Conservation (phyloP, 1,140 invertebrate genomes). For the Nymphalis io region DNA sequence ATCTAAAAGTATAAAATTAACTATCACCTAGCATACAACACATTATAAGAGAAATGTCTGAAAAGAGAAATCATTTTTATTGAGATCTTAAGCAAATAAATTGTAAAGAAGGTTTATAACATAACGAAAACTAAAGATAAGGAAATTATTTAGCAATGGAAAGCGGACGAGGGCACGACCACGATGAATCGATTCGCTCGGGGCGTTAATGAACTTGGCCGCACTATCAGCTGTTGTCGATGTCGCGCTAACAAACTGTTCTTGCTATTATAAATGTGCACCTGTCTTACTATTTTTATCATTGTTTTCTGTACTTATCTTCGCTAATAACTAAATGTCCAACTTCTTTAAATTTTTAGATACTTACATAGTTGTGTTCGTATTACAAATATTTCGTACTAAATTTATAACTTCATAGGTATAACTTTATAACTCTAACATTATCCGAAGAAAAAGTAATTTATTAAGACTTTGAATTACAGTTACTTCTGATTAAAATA, state of each 20-base stretch:
- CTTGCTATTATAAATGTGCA: conserved; percentile 38
- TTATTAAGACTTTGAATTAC: background rate
- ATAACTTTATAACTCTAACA: too few species aligned
- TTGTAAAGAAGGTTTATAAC: conserved; percentile 20
- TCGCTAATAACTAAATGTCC: background rate
- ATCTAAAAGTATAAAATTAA: conserved; percentile 9
- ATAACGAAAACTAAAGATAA: conserved; percentile 44
- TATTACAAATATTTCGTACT: background rate
- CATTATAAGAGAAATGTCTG: conserved; percentile 21
- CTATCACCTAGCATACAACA: conserved; percentile 7
- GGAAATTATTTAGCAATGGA: conserved; percentile 64
- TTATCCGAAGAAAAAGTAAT: too few species aligned
- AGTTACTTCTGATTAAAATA: background rate
- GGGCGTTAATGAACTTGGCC: conserved; percentile 76
- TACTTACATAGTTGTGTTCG: background rate
- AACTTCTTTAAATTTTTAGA: background rate
- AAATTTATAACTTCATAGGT: too few species aligned
- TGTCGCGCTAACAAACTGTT: conserved; percentile 51
- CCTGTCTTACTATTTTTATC: conserved; percentile 45
- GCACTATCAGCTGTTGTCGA: conserved; percentile 63
- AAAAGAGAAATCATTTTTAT: conserved; percentile 30
- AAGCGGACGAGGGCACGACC: conserved; percentile 60
- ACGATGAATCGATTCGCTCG: conserved; percentile 71
- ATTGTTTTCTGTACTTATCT: background rate
- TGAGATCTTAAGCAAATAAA: conserved; percentile 20